A percentile compares a stretch with the other conserved stretches of the same genome.
These are phyloP conservation scores for Glaucopsyche alexis DNA, from an alignment of 2,888 invertebrate species.

Conservation along the genomic window DNA sequence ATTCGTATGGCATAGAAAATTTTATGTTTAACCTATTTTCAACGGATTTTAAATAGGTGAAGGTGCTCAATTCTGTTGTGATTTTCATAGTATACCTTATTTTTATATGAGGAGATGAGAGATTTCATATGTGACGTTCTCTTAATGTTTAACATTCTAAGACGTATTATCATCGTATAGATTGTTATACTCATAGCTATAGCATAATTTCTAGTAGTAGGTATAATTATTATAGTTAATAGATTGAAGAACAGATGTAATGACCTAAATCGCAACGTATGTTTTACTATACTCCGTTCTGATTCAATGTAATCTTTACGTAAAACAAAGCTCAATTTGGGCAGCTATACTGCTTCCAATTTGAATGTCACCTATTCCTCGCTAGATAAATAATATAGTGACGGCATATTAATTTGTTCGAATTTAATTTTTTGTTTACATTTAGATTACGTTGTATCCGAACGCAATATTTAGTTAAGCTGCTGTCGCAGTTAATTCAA, in stretches of 20 bases:
- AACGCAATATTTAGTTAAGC: not conserved
- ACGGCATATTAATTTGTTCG: too few relatives aligned
- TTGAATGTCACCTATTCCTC: too few relatives aligned
- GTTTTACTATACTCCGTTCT: not conserved
- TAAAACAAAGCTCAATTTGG: too few relatives aligned
- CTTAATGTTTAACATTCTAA: too few relatives aligned
- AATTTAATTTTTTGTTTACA: too few relatives aligned
- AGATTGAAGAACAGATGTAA: not conserved
- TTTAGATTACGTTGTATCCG: too few relatives aligned
- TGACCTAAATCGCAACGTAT: not conserved
- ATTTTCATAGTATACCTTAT: not conserved
- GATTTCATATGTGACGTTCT: too few relatives aligned
- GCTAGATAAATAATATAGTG: too few relatives aligned
- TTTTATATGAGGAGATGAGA: not conserved
- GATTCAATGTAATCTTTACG: too few relatives aligned
- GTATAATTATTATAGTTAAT: not conserved
- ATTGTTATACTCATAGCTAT: not conserved
- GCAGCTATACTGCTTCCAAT: too few relatives aligned
- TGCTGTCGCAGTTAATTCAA: slow-evolving; percentile 8
- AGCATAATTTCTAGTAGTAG: too few relatives aligned
- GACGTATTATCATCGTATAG: too few relatives aligned
- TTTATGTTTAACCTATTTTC: slow-evolving; percentile 14
- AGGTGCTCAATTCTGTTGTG: slow-evolving; percentile 13
- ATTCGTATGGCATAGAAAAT: not conserved
- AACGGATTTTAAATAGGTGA: slow-evolving; percentile 1